Evolutionary conservation across 2,797 vertebrate species (phyloP), one percentile per base, ranked within the genome.

Genomic region (Yasuhikotakia modesta): DNA sequence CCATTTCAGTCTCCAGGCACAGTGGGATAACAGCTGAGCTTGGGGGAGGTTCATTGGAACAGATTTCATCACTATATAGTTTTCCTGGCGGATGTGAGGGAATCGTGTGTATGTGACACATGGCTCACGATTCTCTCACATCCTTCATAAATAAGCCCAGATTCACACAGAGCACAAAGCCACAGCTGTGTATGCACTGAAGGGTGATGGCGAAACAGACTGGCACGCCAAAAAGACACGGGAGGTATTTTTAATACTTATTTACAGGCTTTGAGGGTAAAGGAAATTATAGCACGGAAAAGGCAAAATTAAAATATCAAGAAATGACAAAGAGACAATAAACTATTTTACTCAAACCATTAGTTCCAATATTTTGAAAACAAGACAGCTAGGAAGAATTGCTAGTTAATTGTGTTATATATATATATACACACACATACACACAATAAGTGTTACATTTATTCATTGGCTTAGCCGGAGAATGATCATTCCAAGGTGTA

Each of bases 1-100:
- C 70, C n/a, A 61, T 68, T 27, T 50, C 60, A 70, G 70, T 73
- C 39, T 48, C 66, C 35, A 30, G 30, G 39, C 73, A 58, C 73
- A 68, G 64, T 46, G 19, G 73, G 67, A 22, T 81, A 74, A 80
- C 78, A 83, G 68, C 72, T 70, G 75, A 79, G 74, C 45, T 68
- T 68, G 84, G 66, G 73, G 77, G 66, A 77, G 70, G 67, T 60
- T 61, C 64, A 17, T 66, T 58, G 73, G 66, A 70, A 74, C 45
- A 43, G 71, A 24, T 70, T 70, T 73, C 55, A 74, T 69, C 39
- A 39, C 72, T 19, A 68, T 53, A 77, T 58, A 19, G n/a, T 17
- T 8, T 50, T 27, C 17, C 27, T 60, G 57, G 17, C 16, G 24
- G 57, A 60, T 60, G 57, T 60, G 57, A 60, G 57, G 57, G 57